Conservation (phyloP, 2,888 invertebrate genomes). For the Sympetrum striolatum region DNA sequence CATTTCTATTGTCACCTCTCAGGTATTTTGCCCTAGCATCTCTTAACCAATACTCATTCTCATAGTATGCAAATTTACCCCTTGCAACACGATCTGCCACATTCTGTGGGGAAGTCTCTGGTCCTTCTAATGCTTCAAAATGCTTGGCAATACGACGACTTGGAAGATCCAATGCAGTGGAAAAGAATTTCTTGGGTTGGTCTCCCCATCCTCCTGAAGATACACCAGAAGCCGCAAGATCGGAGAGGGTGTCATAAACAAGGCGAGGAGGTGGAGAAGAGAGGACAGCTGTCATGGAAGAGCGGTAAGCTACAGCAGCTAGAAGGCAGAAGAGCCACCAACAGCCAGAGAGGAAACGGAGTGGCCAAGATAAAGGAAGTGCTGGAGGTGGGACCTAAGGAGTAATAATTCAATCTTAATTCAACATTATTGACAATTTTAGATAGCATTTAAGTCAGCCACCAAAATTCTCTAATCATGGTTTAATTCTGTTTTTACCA, state of each 20-base stretch:
- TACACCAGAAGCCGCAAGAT: slow-evolving; percentile 71
- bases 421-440: too few relatives aligned
- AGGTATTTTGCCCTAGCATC: slow-evolving; percentile 69
- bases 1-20: slow-evolving; percentile 55
- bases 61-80: slow-evolving; percentile 80
- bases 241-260: slow-evolving; percentile 73
- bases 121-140: slow-evolving; percentile 65
- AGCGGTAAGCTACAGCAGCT: slow-evolving; percentile 79
- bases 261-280: slow-evolving; percentile 78
- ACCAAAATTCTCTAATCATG: too few relatives aligned
- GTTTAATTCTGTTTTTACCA: too few relatives aligned
- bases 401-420: neutral
- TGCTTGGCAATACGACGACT: slow-evolving; percentile 72
- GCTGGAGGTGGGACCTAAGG: neutral
- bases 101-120: slow-evolving; percentile 56
- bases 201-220: slow-evolving; percentile 75
- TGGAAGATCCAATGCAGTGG: slow-evolving; percentile 70
- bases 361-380: slow-evolving; percentile 67
- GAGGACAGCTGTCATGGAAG: slow-evolving; percentile 84
- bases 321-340: slow-evolving; percentile 87
- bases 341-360: slow-evolving; percentile 82
- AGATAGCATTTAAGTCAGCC: too few relatives aligned
- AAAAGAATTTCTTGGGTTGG: slow-evolving; percentile 74
- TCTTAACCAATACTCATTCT: slow-evolving; percentile 75
- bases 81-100: neutral